Evolutionary conservation across 2,888 invertebrate species (phyloP).

Genomic region (Drosophila flavopinicola): DNA sequence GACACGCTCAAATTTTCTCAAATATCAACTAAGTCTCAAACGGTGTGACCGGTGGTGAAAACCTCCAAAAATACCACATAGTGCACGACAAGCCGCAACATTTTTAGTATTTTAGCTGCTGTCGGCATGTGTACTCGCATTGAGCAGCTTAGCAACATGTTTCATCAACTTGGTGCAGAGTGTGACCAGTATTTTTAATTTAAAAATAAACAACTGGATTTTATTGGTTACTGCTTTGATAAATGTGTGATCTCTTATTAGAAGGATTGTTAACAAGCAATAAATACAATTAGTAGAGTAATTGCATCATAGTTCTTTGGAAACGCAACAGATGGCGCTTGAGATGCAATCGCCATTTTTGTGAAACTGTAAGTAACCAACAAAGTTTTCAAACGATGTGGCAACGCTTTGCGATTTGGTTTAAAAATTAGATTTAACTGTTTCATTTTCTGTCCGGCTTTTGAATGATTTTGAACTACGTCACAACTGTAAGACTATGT

Average conservation of each 20-base stretch:
- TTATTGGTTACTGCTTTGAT: too few relatives aligned
- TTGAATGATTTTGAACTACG: too few relatives aligned
- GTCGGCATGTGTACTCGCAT: slow-evolving; percentile 3
- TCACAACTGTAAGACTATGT: too few relatives aligned
- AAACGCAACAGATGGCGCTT: slow-evolving; percentile 2
- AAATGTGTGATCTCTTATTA: too few relatives aligned
- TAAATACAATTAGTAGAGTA: too few relatives aligned
- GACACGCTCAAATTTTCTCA: slow-evolving; percentile 53
- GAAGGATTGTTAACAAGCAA: too few relatives aligned
- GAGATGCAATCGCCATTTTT: slow-evolving; percentile 6
- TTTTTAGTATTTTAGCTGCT: slow-evolving; percentile 31
- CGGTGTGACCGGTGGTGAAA: slow-evolving; percentile 23
- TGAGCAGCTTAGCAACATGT: slow-evolving; percentile 14
- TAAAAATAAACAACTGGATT: too few relatives aligned
- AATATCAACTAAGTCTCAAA: slow-evolving; percentile 50
- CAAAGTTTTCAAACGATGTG: background rate
- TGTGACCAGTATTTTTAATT: slow-evolving; percentile 16
- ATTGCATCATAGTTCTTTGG: background rate
- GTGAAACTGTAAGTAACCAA: background rate
- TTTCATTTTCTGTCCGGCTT: too few relatives aligned
- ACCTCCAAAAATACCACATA: slow-evolving; percentile 6
- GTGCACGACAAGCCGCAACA: too few relatives aligned
- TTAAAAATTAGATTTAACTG: background rate
- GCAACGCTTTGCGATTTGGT: background rate
- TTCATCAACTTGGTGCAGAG: background rate